phyloP scores from a whole-genome alignment of 2,797 vertebrate species.

The Cirrhinus mrigala region DNA sequence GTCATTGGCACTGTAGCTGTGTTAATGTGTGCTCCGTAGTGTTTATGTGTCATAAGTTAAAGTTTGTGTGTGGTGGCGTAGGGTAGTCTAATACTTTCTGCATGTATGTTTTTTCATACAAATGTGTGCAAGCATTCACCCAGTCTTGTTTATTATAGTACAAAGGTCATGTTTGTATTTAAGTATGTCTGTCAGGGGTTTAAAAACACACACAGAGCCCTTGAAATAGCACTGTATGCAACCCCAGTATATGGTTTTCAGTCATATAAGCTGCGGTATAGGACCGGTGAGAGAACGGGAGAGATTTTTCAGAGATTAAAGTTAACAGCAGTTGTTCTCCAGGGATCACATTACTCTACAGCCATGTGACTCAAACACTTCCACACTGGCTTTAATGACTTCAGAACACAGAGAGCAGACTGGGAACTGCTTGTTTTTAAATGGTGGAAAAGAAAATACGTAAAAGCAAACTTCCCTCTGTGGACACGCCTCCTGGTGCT shows the following conservation, averaged over 20 bases:
- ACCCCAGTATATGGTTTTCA: constrained; percentile 43
- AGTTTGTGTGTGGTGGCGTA: constrained; percentile 40
- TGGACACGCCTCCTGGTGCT: constrained; percentile 60
- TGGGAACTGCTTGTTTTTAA: constrained; percentile 75
- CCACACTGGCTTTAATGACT: constrained; percentile 75
- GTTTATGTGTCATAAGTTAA: constrained; percentile 41
- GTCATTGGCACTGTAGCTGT: constrained; percentile 21
- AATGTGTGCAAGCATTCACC: constrained; percentile 43
- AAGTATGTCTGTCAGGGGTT: constrained; percentile 32
- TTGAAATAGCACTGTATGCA: constrained; percentile 40
- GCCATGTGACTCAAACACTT: constrained; percentile 76
- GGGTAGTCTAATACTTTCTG: constrained; percentile 28
- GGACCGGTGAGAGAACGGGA: constrained; percentile 68
- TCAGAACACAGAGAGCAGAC: constrained; percentile 69
- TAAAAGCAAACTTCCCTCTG: constrained; percentile 75
- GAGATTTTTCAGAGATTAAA: constrained; percentile 81
- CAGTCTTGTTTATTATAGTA: constrained; percentile 41
- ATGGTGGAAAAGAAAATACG: constrained; percentile 76
- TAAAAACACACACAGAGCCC: constrained; percentile 31
- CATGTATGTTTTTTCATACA: constrained; percentile 25
- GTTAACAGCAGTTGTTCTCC: constrained; percentile 76
- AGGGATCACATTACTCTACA: constrained; percentile 77
- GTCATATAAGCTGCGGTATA: constrained; percentile 60
- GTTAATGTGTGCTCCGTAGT: constrained; percentile 34
- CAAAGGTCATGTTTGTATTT: constrained; percentile 55